These are phyloP conservation scores for Macropodus opercularis DNA, from an alignment of 2,797 vertebrate species.

Conservation along the genomic window DNA sequence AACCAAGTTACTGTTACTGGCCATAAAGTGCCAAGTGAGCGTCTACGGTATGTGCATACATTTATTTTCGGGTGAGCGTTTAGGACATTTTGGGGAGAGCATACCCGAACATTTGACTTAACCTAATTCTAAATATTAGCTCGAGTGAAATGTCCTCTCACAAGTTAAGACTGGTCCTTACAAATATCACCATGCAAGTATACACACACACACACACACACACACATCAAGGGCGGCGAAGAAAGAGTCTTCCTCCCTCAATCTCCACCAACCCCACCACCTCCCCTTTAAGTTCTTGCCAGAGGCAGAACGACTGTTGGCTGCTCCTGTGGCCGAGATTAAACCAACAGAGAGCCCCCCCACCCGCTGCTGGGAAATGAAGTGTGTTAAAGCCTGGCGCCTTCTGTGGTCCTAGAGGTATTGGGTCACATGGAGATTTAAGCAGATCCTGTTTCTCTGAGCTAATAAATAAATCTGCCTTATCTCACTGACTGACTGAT, in stretches of 20 bases:
- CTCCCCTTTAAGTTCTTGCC: slow-evolving; percentile 61
- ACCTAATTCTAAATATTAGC: no score
- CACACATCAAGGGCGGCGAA: slow-evolving; percentile 22
- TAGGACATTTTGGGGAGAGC: no score
- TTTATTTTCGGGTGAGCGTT: no score
- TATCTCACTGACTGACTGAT: slow-evolving; percentile 55
- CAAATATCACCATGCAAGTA: background rate
- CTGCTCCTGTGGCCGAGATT: slow-evolving; percentile 71
- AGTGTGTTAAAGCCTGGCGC: slow-evolving; percentile 76
- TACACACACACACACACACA: slow-evolving; percentile 10
- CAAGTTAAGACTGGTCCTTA: background rate
- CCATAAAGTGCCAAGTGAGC: no score
- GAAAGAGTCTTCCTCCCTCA: slow-evolving; percentile 32
- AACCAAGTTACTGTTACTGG: no score
- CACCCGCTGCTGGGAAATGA: slow-evolving; percentile 77
- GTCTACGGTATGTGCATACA: no score
- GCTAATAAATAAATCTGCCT: slow-evolving; percentile 60
- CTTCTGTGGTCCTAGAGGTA: slow-evolving; percentile 56
- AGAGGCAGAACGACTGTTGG: slow-evolving; percentile 74
- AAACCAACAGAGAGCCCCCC: slow-evolving; percentile 74
- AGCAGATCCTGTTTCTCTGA: slow-evolving; percentile 66
- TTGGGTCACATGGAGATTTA: slow-evolving; percentile 62
- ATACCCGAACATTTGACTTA: no score
- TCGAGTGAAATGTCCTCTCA: no score
- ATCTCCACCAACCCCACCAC: slow-evolving; percentile 35